A percentile compares a stretch with the other conserved stretches of the same genome.
Evolutionary conservation across 1,140 invertebrate genomes (phyloP).

Genomic region (Leptestheria dahalacensis): DNA sequence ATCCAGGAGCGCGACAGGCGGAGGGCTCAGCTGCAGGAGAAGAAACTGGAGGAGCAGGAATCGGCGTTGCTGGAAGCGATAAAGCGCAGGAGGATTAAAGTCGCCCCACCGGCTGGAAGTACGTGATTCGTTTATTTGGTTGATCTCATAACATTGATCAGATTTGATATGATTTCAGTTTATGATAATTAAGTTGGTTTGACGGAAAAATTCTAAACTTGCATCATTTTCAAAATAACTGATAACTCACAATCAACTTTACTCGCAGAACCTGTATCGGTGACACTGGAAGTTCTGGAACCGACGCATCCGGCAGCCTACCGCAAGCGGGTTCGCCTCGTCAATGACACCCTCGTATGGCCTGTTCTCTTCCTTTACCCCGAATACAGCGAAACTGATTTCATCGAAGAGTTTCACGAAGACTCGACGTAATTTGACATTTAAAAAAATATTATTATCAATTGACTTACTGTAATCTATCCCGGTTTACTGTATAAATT

Average conservation of each 20-base stretch:
- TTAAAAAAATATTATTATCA: too few relatives aligned
- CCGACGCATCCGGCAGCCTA: slow-evolving; percentile 42
- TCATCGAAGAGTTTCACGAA: slow-evolving; percentile 56
- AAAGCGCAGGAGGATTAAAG: slow-evolving; percentile 33
- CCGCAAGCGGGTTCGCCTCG: slow-evolving; percentile 20
- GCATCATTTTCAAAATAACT: slow-evolving; percentile 18
- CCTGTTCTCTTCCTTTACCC: slow-evolving; percentile 72
- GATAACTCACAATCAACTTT: not conserved
- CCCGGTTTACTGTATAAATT: too few relatives aligned
- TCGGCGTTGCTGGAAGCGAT: slow-evolving; percentile 39
- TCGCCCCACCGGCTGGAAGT: slow-evolving; percentile 23
- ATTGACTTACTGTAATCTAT: too few relatives aligned
- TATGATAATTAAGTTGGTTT: too few relatives aligned
- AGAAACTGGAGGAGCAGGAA: slow-evolving; percentile 31
- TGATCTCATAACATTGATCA: too few relatives aligned
- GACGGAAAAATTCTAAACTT: too few relatives aligned
- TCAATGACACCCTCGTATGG: slow-evolving; percentile 49
- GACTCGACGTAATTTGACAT: slow-evolving; percentile 43
- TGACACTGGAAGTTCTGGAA: slow-evolving; percentile 35
- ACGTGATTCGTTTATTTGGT: too few relatives aligned
- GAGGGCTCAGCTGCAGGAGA: slow-evolving; percentile 32
- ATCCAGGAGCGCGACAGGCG: slow-evolving; percentile 40
- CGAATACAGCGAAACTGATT: slow-evolving; percentile 53
- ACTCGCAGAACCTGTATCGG: not conserved
- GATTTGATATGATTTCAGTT: too few relatives aligned